These are phyloP conservation scores for Halcyon malimbica DNA, from an alignment of 2,113 vertebrate species.

Conservation along the genomic window DNA sequence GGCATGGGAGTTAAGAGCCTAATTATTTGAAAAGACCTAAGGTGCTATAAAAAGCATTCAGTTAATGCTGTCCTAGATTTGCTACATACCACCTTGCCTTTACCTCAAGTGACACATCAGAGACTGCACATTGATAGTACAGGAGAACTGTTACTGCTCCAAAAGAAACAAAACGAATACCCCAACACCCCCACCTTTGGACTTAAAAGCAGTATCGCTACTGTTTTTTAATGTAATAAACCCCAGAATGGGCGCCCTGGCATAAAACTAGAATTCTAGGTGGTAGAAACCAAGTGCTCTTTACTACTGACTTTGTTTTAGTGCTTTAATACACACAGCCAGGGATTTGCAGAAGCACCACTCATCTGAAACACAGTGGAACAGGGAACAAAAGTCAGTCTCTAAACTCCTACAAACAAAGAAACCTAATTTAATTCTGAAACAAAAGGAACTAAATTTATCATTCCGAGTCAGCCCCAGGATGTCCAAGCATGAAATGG, in stretches of 20 bases:
- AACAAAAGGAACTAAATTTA: conserved; percentile 44
- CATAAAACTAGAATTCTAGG: not conserved
- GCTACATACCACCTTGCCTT: not conserved
- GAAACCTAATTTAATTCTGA: conserved; percentile 34
- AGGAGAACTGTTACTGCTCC: not conserved
- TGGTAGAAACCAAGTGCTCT: not conserved
- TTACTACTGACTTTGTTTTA: not conserved
- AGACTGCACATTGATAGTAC: not conserved
- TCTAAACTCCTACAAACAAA: not conserved
- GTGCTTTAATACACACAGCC: not conserved
- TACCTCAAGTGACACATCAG: not conserved
- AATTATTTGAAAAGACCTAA: not conserved
- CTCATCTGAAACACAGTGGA: not conserved
- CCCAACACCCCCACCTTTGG: not conserved
- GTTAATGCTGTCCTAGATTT: not conserved
- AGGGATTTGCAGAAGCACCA: not conserved
- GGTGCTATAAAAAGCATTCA: not conserved
- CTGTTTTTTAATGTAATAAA: not conserved
- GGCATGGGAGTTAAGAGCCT: not conserved
- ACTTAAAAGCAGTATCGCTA: not conserved
- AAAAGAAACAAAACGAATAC: conserved; percentile 6
- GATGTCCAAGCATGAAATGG: not conserved
- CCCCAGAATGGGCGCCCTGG: not conserved
- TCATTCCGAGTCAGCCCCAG: conserved; percentile 19
- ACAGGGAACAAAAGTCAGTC: not conserved